Evolutionary conservation across 1,140 invertebrate species (phyloP), one percentile per base, ranked within the genome.

Genomic region (Rhynchophorus ferrugineus): DNA sequence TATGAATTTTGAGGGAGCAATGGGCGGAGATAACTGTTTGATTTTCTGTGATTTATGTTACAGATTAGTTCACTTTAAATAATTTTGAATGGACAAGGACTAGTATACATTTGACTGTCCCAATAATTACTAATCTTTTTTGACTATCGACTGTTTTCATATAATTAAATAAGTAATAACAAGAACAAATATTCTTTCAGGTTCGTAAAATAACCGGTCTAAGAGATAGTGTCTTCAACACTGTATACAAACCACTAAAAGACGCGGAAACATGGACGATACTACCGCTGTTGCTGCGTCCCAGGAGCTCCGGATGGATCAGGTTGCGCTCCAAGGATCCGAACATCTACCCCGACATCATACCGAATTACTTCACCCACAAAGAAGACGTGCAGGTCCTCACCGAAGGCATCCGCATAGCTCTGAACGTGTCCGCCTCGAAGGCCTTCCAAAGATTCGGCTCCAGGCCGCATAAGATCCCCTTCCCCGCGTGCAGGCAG

Each of bases 351-450:
- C 93, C 93, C 0, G 78, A 85, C 2, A 87, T 98, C n/a, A 86
- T 90, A 67, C 91, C 94, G 0, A 93, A 93, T 61, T 95, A 95
- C 61, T 88, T 95, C 62, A 81, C 85, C 0, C 80, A 90, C 56
- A 80, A 80, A 51, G 79, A 87, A 59, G 89, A 92, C 56, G 76
- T 91, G 9, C 71, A 82, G 55, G 76, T 84, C 0, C 62, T 92
- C 3, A 81, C 84, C 0, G 86, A 91, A 62, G 89, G 87, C 1
- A 89, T 92, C 11, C 81, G 85, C 57, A 82, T 92, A 37, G 89
- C 85, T 0, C 75, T 92, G 60, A 82, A 82, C 49, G 71, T 92
- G 9, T 87, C 85, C 0, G 83, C 84, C 44, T 86, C 88, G 0
- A 76, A 78, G 7, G 84, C 88, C 0, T 91, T 95, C 60, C 82